Conservation (phyloP, 2,113 vertebrate species). For the Plestiodon gilberti region DNA sequence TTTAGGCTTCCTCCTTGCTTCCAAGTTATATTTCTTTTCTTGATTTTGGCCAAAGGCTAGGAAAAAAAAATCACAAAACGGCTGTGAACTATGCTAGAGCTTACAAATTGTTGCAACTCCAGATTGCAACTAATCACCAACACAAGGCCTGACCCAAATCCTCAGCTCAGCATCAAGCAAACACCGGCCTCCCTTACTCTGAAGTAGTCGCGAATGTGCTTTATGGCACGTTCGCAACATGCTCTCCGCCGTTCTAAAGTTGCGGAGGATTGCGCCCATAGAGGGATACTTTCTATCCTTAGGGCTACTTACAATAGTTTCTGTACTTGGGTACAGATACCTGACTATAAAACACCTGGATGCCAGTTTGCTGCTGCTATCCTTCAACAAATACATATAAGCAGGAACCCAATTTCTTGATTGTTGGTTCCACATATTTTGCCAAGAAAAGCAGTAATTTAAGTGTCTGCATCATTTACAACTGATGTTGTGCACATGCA, state of each 20-base stretch:
- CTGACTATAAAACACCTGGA: neutral
- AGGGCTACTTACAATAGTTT: neutral
- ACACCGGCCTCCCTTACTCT: neutral
- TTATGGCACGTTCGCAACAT: too few species aligned
- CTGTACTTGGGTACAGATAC: neutral
- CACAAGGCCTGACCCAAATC: slow-evolving; percentile 9
- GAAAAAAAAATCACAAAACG: neutral
- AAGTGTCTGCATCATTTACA: neutral
- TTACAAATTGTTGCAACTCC: neutral
- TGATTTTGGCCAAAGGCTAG: neutral
- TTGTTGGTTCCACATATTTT: neutral
- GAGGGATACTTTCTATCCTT: neutral
- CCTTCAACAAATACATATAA: neutral
- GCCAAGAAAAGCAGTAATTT: neutral
- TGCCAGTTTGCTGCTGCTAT: neutral
- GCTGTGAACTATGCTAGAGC: neutral
- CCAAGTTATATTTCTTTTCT: neutral
- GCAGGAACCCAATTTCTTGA: neutral
- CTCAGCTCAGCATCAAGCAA: neutral
- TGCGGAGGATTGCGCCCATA: too few species aligned
- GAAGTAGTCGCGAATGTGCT: too few species aligned
- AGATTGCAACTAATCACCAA: neutral
- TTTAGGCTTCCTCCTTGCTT: neutral
- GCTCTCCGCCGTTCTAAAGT: too few species aligned
- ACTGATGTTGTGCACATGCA: neutral